Conservation (phyloP, 2,797 vertebrate species). For the Anabas testudineus region DNA sequence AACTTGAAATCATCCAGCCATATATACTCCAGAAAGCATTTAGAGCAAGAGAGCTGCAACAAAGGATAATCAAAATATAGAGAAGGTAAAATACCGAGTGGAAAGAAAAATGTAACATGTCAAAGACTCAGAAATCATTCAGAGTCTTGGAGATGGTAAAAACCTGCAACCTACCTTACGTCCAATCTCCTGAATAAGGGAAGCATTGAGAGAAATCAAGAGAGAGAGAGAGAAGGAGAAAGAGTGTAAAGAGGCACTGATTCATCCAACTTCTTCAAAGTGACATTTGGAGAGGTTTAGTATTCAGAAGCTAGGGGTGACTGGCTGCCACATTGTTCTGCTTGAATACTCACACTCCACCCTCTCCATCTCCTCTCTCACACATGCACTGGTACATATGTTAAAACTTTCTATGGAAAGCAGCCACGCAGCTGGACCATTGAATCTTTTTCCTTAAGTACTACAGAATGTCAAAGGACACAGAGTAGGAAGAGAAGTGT, state of each 20-base stretch:
- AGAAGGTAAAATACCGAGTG: constrained; percentile 14
- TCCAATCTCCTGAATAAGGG: constrained; percentile 88
- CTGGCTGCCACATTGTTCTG: constrained; percentile 53
- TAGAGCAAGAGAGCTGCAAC: constrained; percentile 13
- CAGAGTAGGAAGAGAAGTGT: constrained; percentile 36
- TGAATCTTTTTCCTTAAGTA: constrained; percentile 38
- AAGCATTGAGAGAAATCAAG: constrained; percentile 55
- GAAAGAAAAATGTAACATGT: constrained; percentile 36
- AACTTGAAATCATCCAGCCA: constrained; percentile 17
- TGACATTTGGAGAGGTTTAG: constrained; percentile 69
- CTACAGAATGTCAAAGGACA: constrained; percentile 42
- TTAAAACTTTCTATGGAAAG: constrained; percentile 26
- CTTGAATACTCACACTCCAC: constrained; percentile 49
- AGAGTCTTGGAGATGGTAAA: constrained; percentile 22
- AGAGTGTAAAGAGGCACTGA: constrained; percentile 50
- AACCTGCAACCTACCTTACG: constrained; percentile 85
- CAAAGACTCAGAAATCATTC: constrained; percentile 30
- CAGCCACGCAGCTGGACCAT: constrained; percentile 26
- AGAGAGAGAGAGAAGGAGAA: constrained; percentile 36
- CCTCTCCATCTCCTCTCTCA: constrained; percentile 39
- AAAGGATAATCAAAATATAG: constrained; percentile 16
- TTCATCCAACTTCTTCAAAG: constrained; percentile 70
- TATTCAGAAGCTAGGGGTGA: constrained; percentile 62
- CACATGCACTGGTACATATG: constrained; percentile 14
- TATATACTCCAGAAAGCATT: constrained; percentile 33